Conservation (phyloP, 2,797 vertebrate genomes). For the Sebastiscus albofasciatus region DNA sequence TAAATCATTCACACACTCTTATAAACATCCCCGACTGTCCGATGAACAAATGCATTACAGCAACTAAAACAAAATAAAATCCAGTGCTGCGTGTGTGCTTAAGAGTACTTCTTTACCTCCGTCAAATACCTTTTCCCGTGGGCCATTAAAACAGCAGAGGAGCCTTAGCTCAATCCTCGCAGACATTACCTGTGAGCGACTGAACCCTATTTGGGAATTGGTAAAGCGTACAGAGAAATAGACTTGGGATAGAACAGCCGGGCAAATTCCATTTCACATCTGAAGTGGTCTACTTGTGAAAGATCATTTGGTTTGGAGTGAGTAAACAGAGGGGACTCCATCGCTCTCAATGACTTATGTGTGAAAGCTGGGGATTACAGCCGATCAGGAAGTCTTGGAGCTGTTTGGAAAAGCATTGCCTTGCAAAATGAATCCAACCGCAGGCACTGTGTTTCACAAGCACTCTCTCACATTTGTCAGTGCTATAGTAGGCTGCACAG, state of each 20-base stretch:
- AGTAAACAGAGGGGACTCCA: conserved; percentile 96
- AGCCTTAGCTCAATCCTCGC: conserved; percentile 90
- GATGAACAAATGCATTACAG: conserved; percentile 90
- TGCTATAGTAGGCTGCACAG: not conserved
- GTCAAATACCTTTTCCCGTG: conserved; percentile 89
- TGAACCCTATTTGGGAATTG: conserved; percentile 96
- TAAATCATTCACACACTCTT: conserved; percentile 84
- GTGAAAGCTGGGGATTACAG: conserved; percentile 92
- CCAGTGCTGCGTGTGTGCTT: conserved; percentile 72
- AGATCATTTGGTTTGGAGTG: conserved; percentile 99
- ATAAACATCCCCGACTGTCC: conserved; percentile 86
- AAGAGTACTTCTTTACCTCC: conserved; percentile 91
- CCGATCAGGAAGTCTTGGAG: conserved; percentile 91
- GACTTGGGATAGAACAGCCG: conserved; percentile 90
- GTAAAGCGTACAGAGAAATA: conserved; percentile 93
- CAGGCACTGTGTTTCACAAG: conserved; percentile 50
- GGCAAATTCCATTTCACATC: conserved; percentile 98
- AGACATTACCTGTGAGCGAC: conserved; percentile 95
- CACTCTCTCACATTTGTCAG: conserved; percentile 36
- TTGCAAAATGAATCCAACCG: conserved; percentile 77
- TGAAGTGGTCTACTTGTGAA: conserved; percentile 96
- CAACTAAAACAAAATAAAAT: conserved; percentile 94
- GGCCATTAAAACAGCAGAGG: conserved; percentile 86
- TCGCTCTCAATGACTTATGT: conserved; percentile 94
- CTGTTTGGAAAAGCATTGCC: conserved; percentile 89